phyloP scores from a whole-genome alignment of 2,888 invertebrate species.

The Eupithecia centaureata region DNA sequence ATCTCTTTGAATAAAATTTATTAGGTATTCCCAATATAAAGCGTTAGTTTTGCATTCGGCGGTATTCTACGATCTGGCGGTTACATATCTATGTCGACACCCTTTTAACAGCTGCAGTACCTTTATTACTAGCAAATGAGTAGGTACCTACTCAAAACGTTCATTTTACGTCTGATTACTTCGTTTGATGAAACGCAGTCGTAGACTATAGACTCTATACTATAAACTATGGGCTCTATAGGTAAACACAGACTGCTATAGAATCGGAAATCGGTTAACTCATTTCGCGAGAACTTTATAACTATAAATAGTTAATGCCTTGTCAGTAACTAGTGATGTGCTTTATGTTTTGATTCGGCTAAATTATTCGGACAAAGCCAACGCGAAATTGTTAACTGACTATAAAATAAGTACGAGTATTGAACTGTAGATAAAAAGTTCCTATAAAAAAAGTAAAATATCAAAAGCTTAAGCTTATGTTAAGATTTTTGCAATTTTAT shows the following conservation, averaged over 20 bases:
- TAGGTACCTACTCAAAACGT: neutral
- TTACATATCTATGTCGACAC: neutral
- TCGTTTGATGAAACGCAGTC: conserved; percentile 4
- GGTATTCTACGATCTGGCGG: too few species aligned
- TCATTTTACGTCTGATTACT: conserved; percentile 12
- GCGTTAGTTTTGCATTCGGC: too few species aligned
- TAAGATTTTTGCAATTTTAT: neutral
- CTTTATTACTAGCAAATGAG: conserved; percentile 6
- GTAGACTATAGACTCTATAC: neutral
- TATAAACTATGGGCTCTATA: conserved; percentile 1
- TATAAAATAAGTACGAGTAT: too few species aligned
- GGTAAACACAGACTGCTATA: conserved; percentile 9
- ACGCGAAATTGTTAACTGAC: neutral
- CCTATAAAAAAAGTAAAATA: too few species aligned
- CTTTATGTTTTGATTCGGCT: neutral
- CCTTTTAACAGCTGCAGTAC: neutral
- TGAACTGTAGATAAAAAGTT: too few species aligned
- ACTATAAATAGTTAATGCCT: conserved; percentile 43
- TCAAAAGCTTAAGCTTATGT: neutral
- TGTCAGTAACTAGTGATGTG: conserved; percentile 26
- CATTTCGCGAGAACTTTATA: conserved; percentile 45
- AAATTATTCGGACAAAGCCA: conserved; percentile 7
- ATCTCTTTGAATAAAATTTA: too few species aligned
- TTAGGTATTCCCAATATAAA: too few species aligned
- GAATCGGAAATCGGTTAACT: conserved; percentile 21